These are phyloP conservation scores for Margaritifera margaritifera DNA, from an alignment of 2,888 invertebrate genomes.

Conservation along the genomic window DNA sequence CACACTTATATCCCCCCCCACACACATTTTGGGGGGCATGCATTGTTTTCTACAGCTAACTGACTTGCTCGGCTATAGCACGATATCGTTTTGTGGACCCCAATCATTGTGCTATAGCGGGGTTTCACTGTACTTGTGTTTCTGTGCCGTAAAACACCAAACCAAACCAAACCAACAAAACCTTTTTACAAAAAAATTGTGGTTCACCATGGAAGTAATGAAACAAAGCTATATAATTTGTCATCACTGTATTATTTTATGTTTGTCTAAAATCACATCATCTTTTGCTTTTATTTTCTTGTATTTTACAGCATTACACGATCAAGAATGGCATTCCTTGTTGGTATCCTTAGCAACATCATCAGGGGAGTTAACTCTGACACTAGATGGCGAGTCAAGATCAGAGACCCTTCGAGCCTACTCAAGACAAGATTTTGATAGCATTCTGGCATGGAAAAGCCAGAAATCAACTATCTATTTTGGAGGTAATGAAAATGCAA, in stretches of 20 bases:
- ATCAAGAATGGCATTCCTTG: conserved; percentile 60
- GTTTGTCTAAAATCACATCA: background rate
- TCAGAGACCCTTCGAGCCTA: conserved; percentile 46
- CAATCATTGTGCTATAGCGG: too few relatives aligned
- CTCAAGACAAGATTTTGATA: conserved; percentile 38
- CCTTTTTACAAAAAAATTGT: too few relatives aligned
- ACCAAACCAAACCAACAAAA: too few relatives aligned
- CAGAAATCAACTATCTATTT: conserved; percentile 46
- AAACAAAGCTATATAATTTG: background rate
- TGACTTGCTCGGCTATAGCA: too few relatives aligned
- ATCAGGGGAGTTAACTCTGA: conserved; percentile 47
- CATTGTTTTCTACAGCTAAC: too few relatives aligned
- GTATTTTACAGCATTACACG: conserved; percentile 53
- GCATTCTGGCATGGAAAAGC: conserved; percentile 50
- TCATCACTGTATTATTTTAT: background rate
- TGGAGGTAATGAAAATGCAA: conserved; percentile 46
- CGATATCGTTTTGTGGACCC: too few relatives aligned
- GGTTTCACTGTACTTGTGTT: too few relatives aligned
- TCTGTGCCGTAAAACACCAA: too few relatives aligned
- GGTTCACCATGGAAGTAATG: background rate
- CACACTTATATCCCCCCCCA: too few relatives aligned
- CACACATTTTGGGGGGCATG: too few relatives aligned
- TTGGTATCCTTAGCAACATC: conserved; percentile 44
- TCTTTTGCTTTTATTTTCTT: conserved; percentile 1
- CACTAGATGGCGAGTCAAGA: conserved; percentile 42